Base-by-base conservation (phyloP, 2,888 invertebrate genomes). In the Catonia carolina region DNA sequence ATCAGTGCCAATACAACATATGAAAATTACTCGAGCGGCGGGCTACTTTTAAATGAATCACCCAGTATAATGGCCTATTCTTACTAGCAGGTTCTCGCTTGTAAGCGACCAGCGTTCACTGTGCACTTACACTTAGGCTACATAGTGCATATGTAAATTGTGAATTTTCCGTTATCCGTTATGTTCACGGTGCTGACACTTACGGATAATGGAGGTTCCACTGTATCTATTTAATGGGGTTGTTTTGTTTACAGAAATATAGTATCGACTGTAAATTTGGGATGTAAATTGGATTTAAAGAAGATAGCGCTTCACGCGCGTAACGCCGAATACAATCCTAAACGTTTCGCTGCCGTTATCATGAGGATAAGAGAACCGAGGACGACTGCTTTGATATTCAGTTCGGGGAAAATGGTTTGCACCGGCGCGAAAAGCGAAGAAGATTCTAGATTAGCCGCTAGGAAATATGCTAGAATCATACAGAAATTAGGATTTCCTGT, bases 301-400 rank as follows among this genome's bases (percentile, higher is more conserved):
- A 93, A 90, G 74, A 99, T 98, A 66, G 97, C 98, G 0, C 76
- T 98, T 2, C 96, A 96, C 72, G 98, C 98, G 0, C 84, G 98
- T 71, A 98, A 98, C 77, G 98, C 98, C 2, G 98, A 98, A 74
- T 98, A 98, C 71, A 99, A 99, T 73, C 98, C 98, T 7, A 98
- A 98, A 74, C 87, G 98, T 69, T 98, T 98, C 78, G 96, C 97
- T 51, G 98, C 98, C 36, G 98, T 99, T 2, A 98, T 99, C 55
- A 99, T 98, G 98, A 74, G 85, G 67, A 86, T 86, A 64, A 80
- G 97, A 69, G 71, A 90, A 84, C 73, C 82, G 79, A 67, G 96
- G 89, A 98, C 89, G 1, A 89, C 89, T 1, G 89, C 89, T 14
- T 74, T 89, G 5, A 89, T 89, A 58, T 89, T 89, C 68, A 85